phyloP scores from a whole-genome alignment of 1,140 invertebrate species.

The Ganaspis sp. region DNA sequence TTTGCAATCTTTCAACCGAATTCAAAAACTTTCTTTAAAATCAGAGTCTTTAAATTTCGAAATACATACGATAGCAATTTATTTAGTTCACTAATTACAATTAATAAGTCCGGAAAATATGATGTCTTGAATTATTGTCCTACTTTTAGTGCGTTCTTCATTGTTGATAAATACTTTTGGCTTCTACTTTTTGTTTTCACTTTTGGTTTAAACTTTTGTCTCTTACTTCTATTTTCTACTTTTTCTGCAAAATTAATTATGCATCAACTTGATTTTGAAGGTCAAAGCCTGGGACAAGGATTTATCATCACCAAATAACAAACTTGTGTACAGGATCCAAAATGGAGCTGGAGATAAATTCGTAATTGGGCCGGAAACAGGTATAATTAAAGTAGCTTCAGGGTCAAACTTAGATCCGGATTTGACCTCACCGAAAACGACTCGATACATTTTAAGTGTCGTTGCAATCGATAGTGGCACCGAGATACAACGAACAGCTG shows the following conservation, averaged over 20 bases:
- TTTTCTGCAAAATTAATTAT: no score
- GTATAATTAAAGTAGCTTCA: constrained; percentile 88
- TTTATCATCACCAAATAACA: constrained; percentile 90
- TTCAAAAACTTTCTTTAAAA: no score
- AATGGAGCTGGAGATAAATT: constrained; percentile 94
- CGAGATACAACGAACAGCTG: constrained; percentile 85
- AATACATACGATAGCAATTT: no score
- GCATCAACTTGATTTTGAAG: constrained; percentile 67
- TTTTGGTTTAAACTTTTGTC: no score
- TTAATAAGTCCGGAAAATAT: no score
- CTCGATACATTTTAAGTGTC: constrained; percentile 82
- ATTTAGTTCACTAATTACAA: no score
- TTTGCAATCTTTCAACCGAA: not conserved
- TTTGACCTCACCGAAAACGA: constrained; percentile 85
- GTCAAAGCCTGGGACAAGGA: constrained; percentile 90
- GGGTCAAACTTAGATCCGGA: constrained; percentile 94
- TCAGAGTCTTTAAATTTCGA: no score
- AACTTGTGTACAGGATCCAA: constrained; percentile 91
- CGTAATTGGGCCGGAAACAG: constrained; percentile 88
- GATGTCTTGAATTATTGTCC: no score
- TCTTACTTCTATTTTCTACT: no score
- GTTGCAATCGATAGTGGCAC: constrained; percentile 92
- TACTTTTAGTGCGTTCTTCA: no score
- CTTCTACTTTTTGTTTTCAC: no score
- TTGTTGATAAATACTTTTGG: no score